These are phyloP conservation scores for Falcunculus frontatus DNA, from an alignment of 2,113 vertebrate species.

Conservation along the genomic window DNA sequence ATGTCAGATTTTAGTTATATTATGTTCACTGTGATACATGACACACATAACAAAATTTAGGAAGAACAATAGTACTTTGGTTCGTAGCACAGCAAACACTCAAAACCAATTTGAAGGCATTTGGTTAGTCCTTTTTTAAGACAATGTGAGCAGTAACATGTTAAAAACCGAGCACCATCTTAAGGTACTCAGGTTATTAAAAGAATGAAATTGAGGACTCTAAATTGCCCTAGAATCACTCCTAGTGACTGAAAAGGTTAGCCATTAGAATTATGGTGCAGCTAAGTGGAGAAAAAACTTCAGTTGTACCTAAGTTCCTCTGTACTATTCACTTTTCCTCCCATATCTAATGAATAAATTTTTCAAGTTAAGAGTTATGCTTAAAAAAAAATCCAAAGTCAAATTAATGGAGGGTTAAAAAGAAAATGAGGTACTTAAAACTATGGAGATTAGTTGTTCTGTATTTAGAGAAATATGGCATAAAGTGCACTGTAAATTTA, in stretches of 20 bases:
- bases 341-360: not conserved
- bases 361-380: not conserved
- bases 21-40: not conserved
- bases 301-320: not conserved
- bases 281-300: not conserved
- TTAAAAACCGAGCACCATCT: not conserved
- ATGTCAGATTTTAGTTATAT: not conserved
- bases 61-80: not conserved
- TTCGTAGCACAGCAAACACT: not conserved
- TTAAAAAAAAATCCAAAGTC: not conserved
- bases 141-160: not conserved
- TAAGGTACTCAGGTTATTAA: not conserved
- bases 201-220: not conserved
- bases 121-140: not conserved
- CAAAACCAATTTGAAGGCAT: not conserved
- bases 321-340: not conserved
- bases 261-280: not conserved
- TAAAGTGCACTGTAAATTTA: conserved; percentile 5
- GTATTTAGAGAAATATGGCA: not conserved
- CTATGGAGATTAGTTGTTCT: not conserved
- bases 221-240: not conserved
- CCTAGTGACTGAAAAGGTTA: not conserved
- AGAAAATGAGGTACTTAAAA: not conserved
- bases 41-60: not conserved
- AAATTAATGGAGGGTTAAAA: not conserved